Evolutionary conservation across 1,140 invertebrate species (phyloP).

Genomic region (Aradophagus sp.): DNA sequence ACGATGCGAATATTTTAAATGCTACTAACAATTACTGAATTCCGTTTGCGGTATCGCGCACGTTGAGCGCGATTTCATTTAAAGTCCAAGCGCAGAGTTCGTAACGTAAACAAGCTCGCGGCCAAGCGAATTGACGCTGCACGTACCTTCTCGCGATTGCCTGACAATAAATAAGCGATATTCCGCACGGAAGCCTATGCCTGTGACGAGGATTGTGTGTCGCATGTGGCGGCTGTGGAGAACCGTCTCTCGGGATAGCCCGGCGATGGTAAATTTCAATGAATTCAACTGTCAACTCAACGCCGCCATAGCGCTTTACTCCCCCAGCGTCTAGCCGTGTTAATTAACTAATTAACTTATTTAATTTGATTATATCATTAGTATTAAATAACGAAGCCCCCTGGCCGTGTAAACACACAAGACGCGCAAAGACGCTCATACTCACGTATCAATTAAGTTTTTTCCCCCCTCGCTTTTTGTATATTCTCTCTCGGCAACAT

Average conservation of each 20-base stretch:
- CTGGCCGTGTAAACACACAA: conserved; percentile 18
- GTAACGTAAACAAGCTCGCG: too few species aligned
- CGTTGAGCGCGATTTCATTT: too few species aligned
- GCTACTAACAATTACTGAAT: too few species aligned
- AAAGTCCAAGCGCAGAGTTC: too few species aligned
- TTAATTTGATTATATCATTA: conserved; percentile 52
- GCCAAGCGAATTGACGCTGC: too few species aligned
- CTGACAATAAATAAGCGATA: conserved; percentile 54
- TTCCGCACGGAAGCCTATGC: conserved; percentile 47
- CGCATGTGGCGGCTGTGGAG: conserved; percentile 53
- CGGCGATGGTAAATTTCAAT: conserved; percentile 65
- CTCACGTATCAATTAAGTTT: conserved; percentile 13
- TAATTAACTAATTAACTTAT: conserved; percentile 64
- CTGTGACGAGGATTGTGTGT: conserved; percentile 46
- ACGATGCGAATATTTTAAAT: too few species aligned
- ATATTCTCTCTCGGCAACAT: too few species aligned
- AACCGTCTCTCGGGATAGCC: conserved; percentile 59
- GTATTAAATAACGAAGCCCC: conserved; percentile 29
- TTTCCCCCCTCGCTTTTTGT: conserved; percentile 4
- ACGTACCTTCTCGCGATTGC: too few species aligned
- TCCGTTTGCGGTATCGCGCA: too few species aligned
- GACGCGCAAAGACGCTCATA: conserved; percentile 20
- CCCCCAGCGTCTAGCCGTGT: conserved; percentile 49
- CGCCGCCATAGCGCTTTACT: conserved; percentile 36
- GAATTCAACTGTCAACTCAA: conserved; percentile 66